phyloP scores from a whole-genome alignment of 2,888 invertebrate genomes.

The Tenthredo scrophulariae region DNA sequence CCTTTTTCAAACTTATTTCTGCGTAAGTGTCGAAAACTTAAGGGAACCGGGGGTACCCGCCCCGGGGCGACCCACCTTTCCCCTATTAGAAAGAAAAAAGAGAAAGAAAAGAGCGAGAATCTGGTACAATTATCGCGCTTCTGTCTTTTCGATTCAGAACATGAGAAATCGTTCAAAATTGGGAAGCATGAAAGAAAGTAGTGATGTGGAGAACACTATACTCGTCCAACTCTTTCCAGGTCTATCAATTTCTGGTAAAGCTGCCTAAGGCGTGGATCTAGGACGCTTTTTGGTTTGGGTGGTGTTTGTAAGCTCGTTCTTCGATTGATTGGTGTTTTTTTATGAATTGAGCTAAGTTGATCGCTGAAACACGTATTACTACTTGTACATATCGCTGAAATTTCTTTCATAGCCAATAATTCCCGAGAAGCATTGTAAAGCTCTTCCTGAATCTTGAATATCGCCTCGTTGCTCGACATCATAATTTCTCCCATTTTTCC shows the following conservation, averaged over 20 bases:
- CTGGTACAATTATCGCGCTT: no score
- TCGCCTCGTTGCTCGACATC: background rate
- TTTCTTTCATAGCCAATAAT: background rate
- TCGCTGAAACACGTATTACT: background rate
- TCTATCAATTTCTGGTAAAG: constrained; percentile 18
- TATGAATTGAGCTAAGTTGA: background rate
- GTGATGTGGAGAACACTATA: background rate
- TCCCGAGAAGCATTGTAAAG: background rate
- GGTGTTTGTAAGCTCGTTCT: background rate
- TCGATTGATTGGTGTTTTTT: background rate
- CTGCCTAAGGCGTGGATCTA: background rate
- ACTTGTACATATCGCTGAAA: background rate
- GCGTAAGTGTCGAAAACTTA: no score
- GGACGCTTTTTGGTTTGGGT: background rate
- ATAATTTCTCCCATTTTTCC: constrained; percentile 30
- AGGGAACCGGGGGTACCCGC: no score
- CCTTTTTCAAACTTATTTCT: no score
- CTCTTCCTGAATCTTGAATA: background rate
- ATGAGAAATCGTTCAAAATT: no score
- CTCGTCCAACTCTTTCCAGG: constrained; percentile 34
- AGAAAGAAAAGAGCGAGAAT: no score
- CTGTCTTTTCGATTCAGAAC: no score
- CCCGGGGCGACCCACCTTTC: no score
- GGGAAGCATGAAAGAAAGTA: no score
- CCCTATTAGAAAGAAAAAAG: no score